Base-by-base conservation (phyloP, 2,797 vertebrate genomes). In the Coregonus suidteri region DNA sequence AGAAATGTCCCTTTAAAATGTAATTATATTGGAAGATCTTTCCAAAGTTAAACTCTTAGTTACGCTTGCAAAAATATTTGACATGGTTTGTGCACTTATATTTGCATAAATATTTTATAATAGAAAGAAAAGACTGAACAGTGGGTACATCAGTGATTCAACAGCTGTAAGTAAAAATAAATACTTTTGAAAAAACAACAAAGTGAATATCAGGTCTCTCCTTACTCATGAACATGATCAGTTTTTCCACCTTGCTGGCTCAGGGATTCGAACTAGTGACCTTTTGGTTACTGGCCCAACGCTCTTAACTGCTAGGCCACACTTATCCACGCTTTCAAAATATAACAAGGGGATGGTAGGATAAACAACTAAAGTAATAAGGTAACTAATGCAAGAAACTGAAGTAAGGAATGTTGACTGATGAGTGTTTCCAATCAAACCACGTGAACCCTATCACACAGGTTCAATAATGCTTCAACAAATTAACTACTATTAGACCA, bases 31-130 rank as follows among this genome's bases (percentile, higher is more conserved):
- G 15, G 9, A 52, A 51, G 47, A 53, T 56, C 1, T 5, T 53
- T 51, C 16, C 13, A 31, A 20, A 41, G 59, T 53, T 72, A 82
- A 78, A 79, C 14, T 30, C 74, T 20, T n/a, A 11, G 30, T 69
- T 75, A 70, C 51, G 41, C 6, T 86, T 88, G 79, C 83, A 83
- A 88, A 84, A 75, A 85, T 81, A 85, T 83, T 80, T 78, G 11
- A 34, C 53, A 67, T 35, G 71, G 41, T 18, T 53, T 83, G 75
- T 84, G 76, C 74, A 83, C 71, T 53, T 65, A 65, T 41, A 75
- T 56, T 37, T 75, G 77, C 77, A 79, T 71, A 70, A 47, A 78
- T 65, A 79, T 76, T 75, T 71, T 7, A 71, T 6, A 71, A 56
- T 35, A 73, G 25, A 68, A 66, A 79, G 35, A 65, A 67, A 75